Percentiles rank a stretch among this genome's conserved stretches.
Conservation (phyloP, 2,113 vertebrate genomes). For the Psammodynastes pulverulentus region DNA sequence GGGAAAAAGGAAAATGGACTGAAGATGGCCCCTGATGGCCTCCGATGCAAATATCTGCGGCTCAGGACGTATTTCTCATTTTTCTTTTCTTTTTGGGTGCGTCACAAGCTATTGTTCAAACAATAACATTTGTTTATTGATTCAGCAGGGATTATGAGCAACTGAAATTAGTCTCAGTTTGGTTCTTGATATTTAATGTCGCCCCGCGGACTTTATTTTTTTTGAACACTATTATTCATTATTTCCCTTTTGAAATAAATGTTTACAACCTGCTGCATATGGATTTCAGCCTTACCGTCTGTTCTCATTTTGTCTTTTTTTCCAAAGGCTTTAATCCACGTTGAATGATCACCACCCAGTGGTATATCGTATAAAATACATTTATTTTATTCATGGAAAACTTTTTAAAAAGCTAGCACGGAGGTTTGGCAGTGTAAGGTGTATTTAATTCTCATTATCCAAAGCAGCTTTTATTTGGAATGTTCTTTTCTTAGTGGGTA, state of each 20-base stretch:
- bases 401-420: neutral
- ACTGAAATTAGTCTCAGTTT: neutral
- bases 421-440: neutral
- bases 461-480: neutral
- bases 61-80: neutral
- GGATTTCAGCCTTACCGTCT: neutral
- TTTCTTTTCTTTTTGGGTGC: neutral
- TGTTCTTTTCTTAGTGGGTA: neutral
- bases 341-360: slow-evolving; percentile 64
- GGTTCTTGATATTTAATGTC: neutral
- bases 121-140: neutral
- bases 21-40: neutral
- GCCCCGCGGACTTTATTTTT: neutral
- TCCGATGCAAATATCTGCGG: neutral
- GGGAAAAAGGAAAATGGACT: neutral
- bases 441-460: too few relatives aligned
- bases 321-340: slow-evolving; percentile 7
- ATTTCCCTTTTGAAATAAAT: neutral
- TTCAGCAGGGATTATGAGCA: neutral
- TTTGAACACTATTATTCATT: neutral
- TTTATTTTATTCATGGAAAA: neutral
- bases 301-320: neutral
- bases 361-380: neutral
- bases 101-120: neutral
- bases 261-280: neutral